Evolutionary conservation across 2,888 invertebrate genomes (phyloP).

Genomic region (Calliopum simillimum): DNA sequence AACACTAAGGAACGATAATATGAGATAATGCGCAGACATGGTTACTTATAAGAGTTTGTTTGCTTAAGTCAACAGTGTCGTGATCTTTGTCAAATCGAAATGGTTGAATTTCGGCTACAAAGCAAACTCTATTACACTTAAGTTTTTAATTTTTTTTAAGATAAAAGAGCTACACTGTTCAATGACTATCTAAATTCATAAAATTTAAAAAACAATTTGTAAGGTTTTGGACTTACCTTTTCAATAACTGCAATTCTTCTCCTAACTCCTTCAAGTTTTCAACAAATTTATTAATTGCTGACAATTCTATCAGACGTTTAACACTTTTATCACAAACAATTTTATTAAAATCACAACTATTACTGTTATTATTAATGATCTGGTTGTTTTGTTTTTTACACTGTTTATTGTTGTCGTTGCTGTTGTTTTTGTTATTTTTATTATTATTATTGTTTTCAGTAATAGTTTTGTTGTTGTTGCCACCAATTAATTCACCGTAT

Average conservation of each 20-base stretch:
- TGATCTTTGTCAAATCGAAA: too few relatives aligned
- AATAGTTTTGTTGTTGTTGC: conserved; percentile 36
- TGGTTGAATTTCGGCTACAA: too few relatives aligned
- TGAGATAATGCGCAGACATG: too few relatives aligned
- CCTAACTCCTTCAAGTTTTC: neutral
- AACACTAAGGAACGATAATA: too few relatives aligned
- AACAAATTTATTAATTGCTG: neutral
- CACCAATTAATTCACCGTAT: conserved; percentile 66
- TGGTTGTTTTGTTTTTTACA: conserved; percentile 36
- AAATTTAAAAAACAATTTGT: too few relatives aligned
- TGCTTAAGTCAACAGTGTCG: too few relatives aligned
- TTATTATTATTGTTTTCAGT: neutral
- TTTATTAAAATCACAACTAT: conserved; percentile 44
- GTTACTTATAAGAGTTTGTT: too few relatives aligned
- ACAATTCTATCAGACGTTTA: neutral
- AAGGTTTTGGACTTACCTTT: neutral
- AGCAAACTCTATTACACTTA: too few relatives aligned
- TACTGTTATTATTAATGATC: conserved; percentile 34
- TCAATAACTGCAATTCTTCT: neutral
- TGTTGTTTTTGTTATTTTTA: conserved; percentile 18
- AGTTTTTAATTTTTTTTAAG: too few relatives aligned
- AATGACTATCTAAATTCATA: too few relatives aligned
- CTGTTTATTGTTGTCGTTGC: conserved; percentile 28
- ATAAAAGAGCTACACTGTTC: too few relatives aligned
- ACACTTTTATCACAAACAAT: conserved; percentile 27